phyloP scores from a whole-genome alignment of 2,888 invertebrate genomes.

The Tachina grossa region DNA sequence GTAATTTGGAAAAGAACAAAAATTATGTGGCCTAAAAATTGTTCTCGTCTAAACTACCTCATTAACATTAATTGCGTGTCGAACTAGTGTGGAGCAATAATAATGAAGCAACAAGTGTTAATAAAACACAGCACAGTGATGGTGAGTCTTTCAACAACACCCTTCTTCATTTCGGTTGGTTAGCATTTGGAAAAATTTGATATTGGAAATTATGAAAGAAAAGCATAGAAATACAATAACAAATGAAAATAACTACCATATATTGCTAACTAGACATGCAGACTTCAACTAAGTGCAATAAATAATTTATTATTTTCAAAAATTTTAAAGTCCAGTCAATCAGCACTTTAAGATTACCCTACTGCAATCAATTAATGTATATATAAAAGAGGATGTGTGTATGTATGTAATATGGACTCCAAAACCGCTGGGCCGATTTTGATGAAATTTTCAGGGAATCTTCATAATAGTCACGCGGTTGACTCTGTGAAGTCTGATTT shows the following conservation, averaged over 20 bases:
- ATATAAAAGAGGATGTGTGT: too few species aligned
- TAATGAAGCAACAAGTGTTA: constrained; percentile 52
- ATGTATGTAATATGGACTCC: too few species aligned
- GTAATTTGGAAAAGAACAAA: too few species aligned
- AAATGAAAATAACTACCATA: constrained; percentile 43
- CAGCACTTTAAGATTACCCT: background rate
- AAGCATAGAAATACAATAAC: constrained; percentile 1
- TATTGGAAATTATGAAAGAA: constrained; percentile 39
- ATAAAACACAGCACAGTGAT: constrained; percentile 17
- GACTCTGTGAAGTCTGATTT: too few species aligned
- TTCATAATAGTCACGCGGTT: too few species aligned
- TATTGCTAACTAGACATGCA: constrained; percentile 39
- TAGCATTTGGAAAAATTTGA: constrained; percentile 28
- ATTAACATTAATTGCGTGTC: constrained; percentile 67
- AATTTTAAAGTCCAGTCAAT: background rate
- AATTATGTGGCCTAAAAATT: too few species aligned
- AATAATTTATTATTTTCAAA: constrained; percentile 18
- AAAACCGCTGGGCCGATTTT: too few species aligned
- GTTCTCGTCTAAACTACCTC: too few species aligned
- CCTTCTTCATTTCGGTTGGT: constrained; percentile 31
- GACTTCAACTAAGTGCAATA: constrained; percentile 24
- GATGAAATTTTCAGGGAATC: too few species aligned
- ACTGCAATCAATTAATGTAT: too few species aligned
- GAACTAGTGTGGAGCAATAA: constrained; percentile 29
- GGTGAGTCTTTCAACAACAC: constrained; percentile 38